Conservation (phyloP, 2,888 invertebrate genomes). For the Sceliomorpha sp. region DNA sequence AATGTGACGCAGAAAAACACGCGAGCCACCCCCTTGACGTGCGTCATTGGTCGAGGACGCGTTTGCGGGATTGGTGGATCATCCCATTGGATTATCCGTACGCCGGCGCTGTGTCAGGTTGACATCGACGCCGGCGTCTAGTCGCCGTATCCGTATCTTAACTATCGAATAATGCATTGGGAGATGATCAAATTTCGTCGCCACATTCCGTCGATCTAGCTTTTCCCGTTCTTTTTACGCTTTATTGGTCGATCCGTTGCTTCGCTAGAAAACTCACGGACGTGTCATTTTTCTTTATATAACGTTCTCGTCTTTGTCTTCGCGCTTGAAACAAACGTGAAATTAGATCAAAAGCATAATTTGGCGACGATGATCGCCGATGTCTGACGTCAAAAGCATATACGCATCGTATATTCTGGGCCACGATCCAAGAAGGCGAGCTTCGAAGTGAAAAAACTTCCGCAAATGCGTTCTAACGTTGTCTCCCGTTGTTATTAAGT, state of each 20-base stretch:
- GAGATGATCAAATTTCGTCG: not conserved
- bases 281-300: not conserved
- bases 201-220: too few species aligned
- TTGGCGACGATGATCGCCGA: constrained; percentile 20
- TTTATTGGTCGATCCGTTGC: too few species aligned
- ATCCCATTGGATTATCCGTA: constrained; percentile 80
- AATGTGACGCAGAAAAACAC: constrained; percentile 39
- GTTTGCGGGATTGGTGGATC: constrained; percentile 68
- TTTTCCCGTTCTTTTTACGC: too few species aligned
- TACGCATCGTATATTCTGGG: constrained; percentile 21
- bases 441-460: constrained; percentile 24
- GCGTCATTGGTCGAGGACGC: constrained; percentile 46
- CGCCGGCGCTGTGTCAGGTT: constrained; percentile 52
- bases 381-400: constrained; percentile 32
- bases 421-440: constrained; percentile 11
- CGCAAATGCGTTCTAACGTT: constrained; percentile 18
- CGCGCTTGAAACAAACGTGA: not conserved
- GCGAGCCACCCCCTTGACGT: constrained; percentile 33
- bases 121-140: constrained; percentile 49
- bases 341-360: constrained; percentile 38
- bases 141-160: constrained; percentile 8
- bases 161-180: constrained; percentile 19
- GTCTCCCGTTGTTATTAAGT: constrained; percentile 45
- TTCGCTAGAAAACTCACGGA: too few species aligned
- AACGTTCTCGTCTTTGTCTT: constrained; percentile 3